Evolutionary conservation across 2,888 invertebrate species (phyloP), one percentile per base, ranked within the genome.

Genomic region (Parnassius glacialis): DNA sequence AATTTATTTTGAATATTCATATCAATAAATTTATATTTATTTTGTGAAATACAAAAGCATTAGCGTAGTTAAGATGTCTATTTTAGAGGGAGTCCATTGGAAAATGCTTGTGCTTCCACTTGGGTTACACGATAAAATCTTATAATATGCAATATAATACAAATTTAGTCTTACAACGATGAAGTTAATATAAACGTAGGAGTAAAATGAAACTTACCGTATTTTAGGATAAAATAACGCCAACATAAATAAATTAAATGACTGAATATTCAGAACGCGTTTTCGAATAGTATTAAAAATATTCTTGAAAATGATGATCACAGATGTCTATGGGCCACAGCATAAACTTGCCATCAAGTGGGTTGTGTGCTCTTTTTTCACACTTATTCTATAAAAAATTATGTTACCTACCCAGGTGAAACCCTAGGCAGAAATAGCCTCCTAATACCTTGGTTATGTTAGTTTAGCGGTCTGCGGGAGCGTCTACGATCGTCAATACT

Each of bases 71-170:
- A 88, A 69, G 67, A 84, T 75, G 74, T 87, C 87, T 87, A 80
- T 75, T 80, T 77, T 85, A 82, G 79, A 77, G 75, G 78, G 79
- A 80, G 81, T 81, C 86, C 88, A 83, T 85, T 80, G 81, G 79
- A 82, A 83, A 83, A 79, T 78, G 79, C 85, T 85, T 82, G 89
- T 78, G 85, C 89, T 83, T 89, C 91, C 91, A 80, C 87, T 91
- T 85, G 90, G 90, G 79, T 91, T 91, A 91, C 76, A 78, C 69
- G 76, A 84, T 88, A 85, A 87, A 85, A 83, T 85, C 78, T 68
- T 62, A 58, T 62, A 65, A 69, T 65, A 64, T 61, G 58, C 45
- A 47, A 54, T 61, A 41, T 57, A 43, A 62, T 64, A 65, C 65
- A 65, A 25, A 73, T 69, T 51, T 67, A 66, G 61, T 67, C 65